phyloP scores from a whole-genome alignment of 2,888 invertebrate genomes.

The Fragum fragum region DNA sequence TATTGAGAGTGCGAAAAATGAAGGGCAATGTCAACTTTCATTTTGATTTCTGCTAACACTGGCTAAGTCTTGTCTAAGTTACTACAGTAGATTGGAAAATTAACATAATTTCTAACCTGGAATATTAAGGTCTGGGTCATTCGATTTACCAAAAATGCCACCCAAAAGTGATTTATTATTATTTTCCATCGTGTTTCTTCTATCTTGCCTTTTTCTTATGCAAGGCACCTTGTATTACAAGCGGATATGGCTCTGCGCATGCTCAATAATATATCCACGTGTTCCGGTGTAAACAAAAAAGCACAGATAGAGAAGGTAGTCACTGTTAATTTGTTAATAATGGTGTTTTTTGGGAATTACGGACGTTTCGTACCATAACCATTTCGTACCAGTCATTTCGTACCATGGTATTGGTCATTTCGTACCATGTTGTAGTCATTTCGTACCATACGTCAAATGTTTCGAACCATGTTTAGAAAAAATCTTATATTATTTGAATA shows the following conservation, averaged over 20 bases:
- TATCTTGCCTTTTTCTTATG: conserved; percentile 37
- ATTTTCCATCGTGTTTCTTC: conserved; percentile 28
- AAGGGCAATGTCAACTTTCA: conserved; percentile 6
- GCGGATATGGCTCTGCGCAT: not conserved
- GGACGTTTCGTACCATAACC: no score
- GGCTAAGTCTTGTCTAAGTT: no score
- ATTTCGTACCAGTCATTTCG: no score
- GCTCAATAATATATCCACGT: conserved; percentile 18
- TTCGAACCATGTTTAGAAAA: no score
- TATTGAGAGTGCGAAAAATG: not conserved
- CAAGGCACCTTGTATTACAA: conserved; percentile 14
- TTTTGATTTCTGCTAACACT: not conserved
- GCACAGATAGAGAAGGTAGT: no score
- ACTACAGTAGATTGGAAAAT: not conserved
- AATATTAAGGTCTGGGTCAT: conserved; percentile 55
- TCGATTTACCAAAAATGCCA: conserved; percentile 45
- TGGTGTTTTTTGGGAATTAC: no score
- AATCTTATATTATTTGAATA: no score
- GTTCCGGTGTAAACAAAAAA: conserved; percentile 23
- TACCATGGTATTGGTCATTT: no score
- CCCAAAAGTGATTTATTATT: conserved; percentile 27
- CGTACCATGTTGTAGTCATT: no score
- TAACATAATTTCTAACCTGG: conserved; percentile 43
- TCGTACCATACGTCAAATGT: no score
- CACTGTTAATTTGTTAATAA: no score